Conservation (phyloP, 2,888 invertebrate genomes). For the Xestia xanthographa region DNA sequence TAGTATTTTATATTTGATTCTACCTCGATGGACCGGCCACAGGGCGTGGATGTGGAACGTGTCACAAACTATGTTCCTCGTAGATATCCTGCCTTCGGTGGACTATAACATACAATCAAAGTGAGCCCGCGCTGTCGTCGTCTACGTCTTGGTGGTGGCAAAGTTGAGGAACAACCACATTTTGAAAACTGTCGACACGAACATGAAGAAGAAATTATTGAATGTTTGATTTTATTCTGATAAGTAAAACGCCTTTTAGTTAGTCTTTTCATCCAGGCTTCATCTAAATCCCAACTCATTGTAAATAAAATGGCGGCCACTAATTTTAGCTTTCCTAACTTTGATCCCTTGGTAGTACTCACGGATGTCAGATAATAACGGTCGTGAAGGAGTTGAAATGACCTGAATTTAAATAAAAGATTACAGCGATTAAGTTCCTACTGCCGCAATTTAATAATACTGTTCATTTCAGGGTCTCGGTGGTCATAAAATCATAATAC, state of each 20-base stretch:
- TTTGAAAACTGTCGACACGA: too few species aligned
- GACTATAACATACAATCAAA: neutral
- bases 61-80: neutral
- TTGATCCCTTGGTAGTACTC: constrained; percentile 36
- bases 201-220: neutral
- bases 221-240: neutral
- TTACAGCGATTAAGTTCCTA: constrained; percentile 14
- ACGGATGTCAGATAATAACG: constrained; percentile 28
- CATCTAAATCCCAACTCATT: constrained; percentile 14
- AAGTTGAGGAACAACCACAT: too few species aligned
- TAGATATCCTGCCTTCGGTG: neutral
- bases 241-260: neutral
- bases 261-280: neutral
- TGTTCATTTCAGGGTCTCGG: neutral
- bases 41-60: neutral
- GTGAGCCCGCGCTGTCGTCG: neutral
- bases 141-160: neutral
- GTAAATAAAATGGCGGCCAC: constrained; percentile 25
- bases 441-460: constrained; percentile 14
- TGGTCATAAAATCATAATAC: constrained; percentile 1
- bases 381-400: constrained; percentile 37
- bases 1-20: too few species aligned
- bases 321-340: constrained; percentile 36
- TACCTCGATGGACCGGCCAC: too few species aligned
- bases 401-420: constrained; percentile 39